Conservation (phyloP, 1,140 invertebrate species). For the Pomacea maculata region DNA sequence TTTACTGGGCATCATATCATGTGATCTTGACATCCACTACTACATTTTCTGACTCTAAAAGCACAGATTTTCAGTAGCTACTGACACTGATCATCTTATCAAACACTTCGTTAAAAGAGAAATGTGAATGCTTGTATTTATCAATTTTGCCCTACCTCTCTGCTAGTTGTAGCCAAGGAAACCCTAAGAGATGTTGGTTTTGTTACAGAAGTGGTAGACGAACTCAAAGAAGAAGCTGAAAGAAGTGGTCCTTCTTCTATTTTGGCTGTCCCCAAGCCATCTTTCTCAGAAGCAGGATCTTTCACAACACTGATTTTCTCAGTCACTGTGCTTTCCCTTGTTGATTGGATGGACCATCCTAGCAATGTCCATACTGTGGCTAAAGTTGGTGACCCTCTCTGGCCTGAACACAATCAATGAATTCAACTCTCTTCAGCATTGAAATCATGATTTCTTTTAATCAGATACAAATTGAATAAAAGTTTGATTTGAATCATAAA, state of each 20-base stretch:
- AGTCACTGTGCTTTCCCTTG: background rate
- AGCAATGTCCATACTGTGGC: background rate
- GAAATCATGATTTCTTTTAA: background rate
- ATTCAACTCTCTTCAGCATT: background rate
- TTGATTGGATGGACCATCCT: constrained; percentile 2
- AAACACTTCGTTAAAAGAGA: too few relatives aligned
- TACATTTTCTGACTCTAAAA: too few relatives aligned
- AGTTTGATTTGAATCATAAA: background rate
- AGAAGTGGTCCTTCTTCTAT: constrained; percentile 14
- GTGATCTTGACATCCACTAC: too few relatives aligned
- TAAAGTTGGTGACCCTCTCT: constrained; percentile 1
- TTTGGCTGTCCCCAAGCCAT: background rate
- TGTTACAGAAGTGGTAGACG: background rate
- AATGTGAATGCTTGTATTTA: too few relatives aligned
- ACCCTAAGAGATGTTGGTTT: constrained; percentile 12
- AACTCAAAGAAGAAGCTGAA: background rate
- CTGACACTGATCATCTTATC: too few relatives aligned
- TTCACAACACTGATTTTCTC: background rate
- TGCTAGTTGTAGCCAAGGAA: background rate
- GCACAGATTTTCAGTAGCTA: too few relatives aligned
- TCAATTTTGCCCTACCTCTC: too few relatives aligned
- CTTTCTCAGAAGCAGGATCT: background rate
- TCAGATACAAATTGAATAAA: background rate
- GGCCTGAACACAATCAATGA: background rate
- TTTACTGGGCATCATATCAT: too few relatives aligned